Evolutionary conservation across 2,888 invertebrate genomes (phyloP).

Genomic region (Troilus luridus): DNA sequence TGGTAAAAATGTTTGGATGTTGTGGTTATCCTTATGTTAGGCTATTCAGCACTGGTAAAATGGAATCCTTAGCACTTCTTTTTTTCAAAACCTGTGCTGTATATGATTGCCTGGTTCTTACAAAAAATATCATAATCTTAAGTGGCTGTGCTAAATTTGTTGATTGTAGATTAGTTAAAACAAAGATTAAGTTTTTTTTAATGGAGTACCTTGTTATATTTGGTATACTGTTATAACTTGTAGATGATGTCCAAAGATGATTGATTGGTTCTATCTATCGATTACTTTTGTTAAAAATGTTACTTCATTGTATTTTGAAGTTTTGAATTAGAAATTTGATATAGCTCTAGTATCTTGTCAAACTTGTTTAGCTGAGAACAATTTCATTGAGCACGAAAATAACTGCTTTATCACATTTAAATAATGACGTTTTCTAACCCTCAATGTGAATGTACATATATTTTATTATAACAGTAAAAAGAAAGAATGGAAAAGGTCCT

Average conservation of each 20-base stretch:
- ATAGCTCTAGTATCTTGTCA: background rate
- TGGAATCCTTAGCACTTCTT: background rate
- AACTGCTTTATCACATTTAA: background rate
- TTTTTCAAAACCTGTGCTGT: background rate
- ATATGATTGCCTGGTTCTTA: background rate
- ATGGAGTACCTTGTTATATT: background rate
- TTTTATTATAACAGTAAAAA: background rate
- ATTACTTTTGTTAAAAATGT: background rate
- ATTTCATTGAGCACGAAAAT: background rate
- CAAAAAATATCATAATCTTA: background rate
- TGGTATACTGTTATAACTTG: background rate
- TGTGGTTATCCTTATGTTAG: background rate
- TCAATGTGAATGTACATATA: background rate
- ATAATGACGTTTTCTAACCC: background rate
- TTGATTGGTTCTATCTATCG: background rate
- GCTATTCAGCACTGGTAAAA: background rate
- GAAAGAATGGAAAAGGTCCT: background rate
- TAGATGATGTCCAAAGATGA: background rate
- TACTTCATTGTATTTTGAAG: background rate
- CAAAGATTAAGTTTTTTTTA: background rate
- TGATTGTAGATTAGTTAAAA: background rate
- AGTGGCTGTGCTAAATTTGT: conserved; percentile 31
- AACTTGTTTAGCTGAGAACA: background rate
- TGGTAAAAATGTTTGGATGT: conserved; percentile 1
- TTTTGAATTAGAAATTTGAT: background rate